These are phyloP conservation scores for Lysandra coridon DNA, from an alignment of 2,888 invertebrate species.

Conservation along the genomic window DNA sequence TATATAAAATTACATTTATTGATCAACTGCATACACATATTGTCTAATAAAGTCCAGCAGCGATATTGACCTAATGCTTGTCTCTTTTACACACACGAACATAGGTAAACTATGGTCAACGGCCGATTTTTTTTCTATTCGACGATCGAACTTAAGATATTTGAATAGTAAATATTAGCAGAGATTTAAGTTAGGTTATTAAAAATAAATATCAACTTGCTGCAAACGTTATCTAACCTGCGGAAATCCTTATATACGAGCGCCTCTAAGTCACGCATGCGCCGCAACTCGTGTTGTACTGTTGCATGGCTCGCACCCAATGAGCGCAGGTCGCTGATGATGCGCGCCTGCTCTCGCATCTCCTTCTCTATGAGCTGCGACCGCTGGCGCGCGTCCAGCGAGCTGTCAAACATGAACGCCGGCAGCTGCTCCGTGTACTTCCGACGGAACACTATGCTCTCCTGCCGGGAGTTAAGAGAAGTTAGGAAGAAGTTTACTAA, in stretches of 20 bases:
- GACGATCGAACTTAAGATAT: no score
- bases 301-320: conserved; percentile 94
- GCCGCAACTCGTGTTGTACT: conserved; percentile 94
- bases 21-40: no score
- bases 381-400: conserved; percentile 89
- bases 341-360: conserved; percentile 98
- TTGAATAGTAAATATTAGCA: no score
- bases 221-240: conserved; percentile 65
- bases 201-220: neutral
- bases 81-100: no score
- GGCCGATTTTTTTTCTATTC: no score
- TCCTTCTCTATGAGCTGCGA: conserved; percentile 97
- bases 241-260: conserved; percentile 96
- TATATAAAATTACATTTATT: no score
- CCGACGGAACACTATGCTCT: conserved; percentile 84
- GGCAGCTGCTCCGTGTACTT: conserved; percentile 89
- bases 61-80: no score
- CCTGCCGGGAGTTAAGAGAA: conserved; percentile 59
- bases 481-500: neutral
- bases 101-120: no score
- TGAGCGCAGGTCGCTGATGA: conserved; percentile 94
- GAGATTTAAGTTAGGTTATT: no score
- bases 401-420: conserved; percentile 90
- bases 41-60: no score
- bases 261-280: conserved; percentile 95